These are phyloP conservation scores for Scaptomyza flava DNA, from an alignment of 2,888 invertebrate genomes.

Conservation along the genomic window DNA sequence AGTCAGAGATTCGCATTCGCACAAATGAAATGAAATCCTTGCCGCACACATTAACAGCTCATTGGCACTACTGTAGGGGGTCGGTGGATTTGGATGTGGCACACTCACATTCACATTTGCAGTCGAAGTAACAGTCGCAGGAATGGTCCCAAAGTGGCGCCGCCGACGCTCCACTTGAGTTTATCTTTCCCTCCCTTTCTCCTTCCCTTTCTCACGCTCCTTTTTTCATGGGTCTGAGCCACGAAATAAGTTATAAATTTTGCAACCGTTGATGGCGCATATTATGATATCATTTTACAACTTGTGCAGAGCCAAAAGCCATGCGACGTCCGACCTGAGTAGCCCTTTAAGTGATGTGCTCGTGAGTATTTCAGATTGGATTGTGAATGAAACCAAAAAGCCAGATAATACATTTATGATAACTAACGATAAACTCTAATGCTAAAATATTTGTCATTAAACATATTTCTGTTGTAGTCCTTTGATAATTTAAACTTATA, in stretches of 20 bases:
- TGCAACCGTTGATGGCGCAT: conserved; percentile 83
- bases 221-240: conserved; percentile 28
- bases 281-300: conserved; percentile 84
- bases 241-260: conserved; percentile 84
- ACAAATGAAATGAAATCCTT: conserved; percentile 76
- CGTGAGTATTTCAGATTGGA: conserved; percentile 31
- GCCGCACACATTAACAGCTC: conserved; percentile 82
- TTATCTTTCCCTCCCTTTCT: conserved; percentile 18
- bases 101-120: conserved; percentile 24
- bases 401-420: too few relatives aligned
- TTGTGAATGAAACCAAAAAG: too few relatives aligned
- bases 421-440: neutral
- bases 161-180: conserved; percentile 67
- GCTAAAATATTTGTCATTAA: neutral
- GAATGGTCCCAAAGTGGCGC: conserved; percentile 69
- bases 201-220: conserved; percentile 34
- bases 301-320: conserved; percentile 67
- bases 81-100: conserved; percentile 69
- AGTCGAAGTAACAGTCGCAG: conserved; percentile 21
- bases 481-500: neutral
- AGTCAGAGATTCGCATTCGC: conserved; percentile 37
- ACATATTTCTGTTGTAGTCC: neutral
- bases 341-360: conserved; percentile 36
- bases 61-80: conserved; percentile 82
- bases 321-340: conserved; percentile 52